Percentiles rank a stretch among this genome's conserved stretches.
Conservation (phyloP, 1,140 invertebrate genomes). For the Trichonephila clavipes region DNA sequence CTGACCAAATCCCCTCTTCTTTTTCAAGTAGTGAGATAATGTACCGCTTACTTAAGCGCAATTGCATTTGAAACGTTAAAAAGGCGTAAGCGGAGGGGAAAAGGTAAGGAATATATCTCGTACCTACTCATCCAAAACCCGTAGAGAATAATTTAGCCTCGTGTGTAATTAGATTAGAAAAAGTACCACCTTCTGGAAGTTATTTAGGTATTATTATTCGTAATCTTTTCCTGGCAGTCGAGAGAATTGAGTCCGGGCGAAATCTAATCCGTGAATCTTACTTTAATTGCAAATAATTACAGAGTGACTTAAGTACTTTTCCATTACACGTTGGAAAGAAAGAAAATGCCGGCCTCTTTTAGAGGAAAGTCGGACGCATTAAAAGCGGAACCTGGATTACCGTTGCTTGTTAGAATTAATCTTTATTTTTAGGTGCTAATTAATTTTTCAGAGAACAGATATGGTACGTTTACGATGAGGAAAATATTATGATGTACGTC, state of each 20-base stretch:
- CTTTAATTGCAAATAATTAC: constrained; percentile 57
- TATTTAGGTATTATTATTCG: constrained; percentile 57
- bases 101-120: background rate
- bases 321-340: constrained; percentile 28
- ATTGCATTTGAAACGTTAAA: constrained; percentile 19
- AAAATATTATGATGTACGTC: background rate
- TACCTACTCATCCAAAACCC: constrained; percentile 8
- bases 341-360: background rate
- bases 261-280: constrained; percentile 41
- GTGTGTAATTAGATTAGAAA: constrained; percentile 56
- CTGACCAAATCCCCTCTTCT: background rate
- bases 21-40: background rate
- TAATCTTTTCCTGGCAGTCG: constrained; percentile 39
- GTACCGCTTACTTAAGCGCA: background rate
- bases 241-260: background rate
- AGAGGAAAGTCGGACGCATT: constrained; percentile 8
- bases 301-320: constrained; percentile 43
- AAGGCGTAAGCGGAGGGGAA: background rate
- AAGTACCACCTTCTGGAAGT: constrained; percentile 19
- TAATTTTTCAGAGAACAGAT: background rate
- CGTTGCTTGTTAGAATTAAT: background rate
- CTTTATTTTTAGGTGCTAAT: constrained; percentile 34
- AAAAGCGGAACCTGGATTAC: background rate
- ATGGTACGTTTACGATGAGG: background rate
- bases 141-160: constrained; percentile 15